Base-by-base conservation (phyloP, 2,888 invertebrate species). In the Cryptophagus acutangulus region DNA sequence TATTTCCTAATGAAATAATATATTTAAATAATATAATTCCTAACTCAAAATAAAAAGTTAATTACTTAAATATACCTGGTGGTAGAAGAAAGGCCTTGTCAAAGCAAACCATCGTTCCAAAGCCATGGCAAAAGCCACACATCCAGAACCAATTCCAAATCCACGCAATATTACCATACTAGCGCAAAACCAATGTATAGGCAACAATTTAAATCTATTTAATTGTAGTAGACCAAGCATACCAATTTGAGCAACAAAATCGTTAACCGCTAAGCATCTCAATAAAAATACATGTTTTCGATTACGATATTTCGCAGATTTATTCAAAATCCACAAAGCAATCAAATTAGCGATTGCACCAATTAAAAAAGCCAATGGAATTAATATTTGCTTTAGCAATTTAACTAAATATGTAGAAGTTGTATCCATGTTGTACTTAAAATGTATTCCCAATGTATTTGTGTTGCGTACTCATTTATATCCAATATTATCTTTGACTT, bases 91-190 rank as follows among this genome's bases (percentile, higher is more conserved):
- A 25, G 90, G 90, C 52, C 85, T 75, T 8, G 90, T 88, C 54
- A 91, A 77, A 14, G 91, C 90, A 60, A 90, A 74, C 81, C 86
- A 91, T 51, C 91, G 74, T 69, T 91, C 90, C 20, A 83, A 77
- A 8, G 90, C 89, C 90, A 91, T 91, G 41, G 89, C 84, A 60
- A 87, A 81, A 14, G 90, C 88, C 56, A 90, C 87, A 70, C 87
- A 87, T 29, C 89, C 90, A 52, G 89, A 88, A 59, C 87, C 87
- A 43, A 90, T 75, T 34, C 90, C 91, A 69, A 90, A 90, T 52
- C 84, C 80, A 43, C 90, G 76, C 71, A 87, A 80, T 38, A 86
- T 71, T 3, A 90, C 86, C 50, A 84, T 74, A 48, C 78, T 67
- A 18, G 74, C 76, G 69, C 87, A 87, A 63, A 76, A 76, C 57